Evolutionary conservation across 2,797 vertebrate genomes (phyloP).

Genomic region (Lepidocolaptes lacrymiger): DNA sequence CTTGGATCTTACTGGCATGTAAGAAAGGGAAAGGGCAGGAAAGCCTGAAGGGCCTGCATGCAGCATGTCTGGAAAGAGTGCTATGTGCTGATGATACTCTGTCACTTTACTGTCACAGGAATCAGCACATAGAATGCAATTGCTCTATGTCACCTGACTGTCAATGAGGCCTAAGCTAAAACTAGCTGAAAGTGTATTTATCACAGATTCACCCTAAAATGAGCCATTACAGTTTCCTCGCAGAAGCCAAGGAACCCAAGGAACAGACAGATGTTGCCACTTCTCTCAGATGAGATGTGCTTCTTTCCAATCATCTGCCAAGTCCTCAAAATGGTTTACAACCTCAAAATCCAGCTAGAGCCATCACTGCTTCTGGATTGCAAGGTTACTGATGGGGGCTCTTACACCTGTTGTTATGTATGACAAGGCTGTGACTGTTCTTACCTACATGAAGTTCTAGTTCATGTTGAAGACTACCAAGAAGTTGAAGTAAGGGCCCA

Average conservation of each 20-base stretch:
- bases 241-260: background rate
- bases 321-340: background rate
- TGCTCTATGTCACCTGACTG: background rate
- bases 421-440: background rate
- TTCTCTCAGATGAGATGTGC: background rate
- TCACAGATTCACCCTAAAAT: background rate
- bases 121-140: background rate
- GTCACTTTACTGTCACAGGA: background rate
- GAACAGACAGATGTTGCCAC: background rate
- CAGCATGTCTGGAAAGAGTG: background rate
- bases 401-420: fast-evolving
- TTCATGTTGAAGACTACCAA: background rate
- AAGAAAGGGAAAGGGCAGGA: no score
- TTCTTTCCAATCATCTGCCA: background rate
- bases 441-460: background rate
- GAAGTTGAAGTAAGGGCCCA: background rate
- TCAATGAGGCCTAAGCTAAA: background rate
- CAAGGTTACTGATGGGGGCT: background rate
- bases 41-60: background rate
- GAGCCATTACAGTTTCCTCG: background rate
- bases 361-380: background rate
- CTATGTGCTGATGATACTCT: background rate
- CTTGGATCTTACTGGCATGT: background rate
- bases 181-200: background rate
- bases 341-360: background rate